Evolutionary conservation across 2,113 vertebrate genomes (phyloP), one percentile per base, ranked within the genome.

Genomic region (Corythaeola cristata): DNA sequence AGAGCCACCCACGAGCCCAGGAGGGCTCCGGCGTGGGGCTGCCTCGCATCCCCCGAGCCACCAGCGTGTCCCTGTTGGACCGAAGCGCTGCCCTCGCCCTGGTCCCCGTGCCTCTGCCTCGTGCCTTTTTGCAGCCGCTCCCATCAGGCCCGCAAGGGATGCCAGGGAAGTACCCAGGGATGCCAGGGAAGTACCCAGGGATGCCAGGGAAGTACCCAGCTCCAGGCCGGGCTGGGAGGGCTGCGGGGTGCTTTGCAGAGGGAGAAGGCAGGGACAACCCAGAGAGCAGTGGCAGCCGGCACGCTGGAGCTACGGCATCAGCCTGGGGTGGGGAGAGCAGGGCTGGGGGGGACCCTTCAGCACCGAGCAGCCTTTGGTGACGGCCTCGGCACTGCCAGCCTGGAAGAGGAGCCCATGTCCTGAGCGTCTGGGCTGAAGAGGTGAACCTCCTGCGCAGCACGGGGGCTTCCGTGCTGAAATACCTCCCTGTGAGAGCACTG

Each of bases 261-360:
- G 13, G 22, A 83, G 50, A 58, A 41, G 14, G 55, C 35, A 68
- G n/a, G 39, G 60, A 58, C 18, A 45, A 8, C 18, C 41, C 27
- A 19, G 53, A 59, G 82, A 55, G 41, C 41, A 44, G 41, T 69
- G 45, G 45, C 37, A 78, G 52, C 6, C 2, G 1, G 50, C 47
- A 78, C 0, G 0, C 53, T 3, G 2, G 59, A 88, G 49, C 24
- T 53, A 22, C 0, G 2, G 55, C 41, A 60, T 17, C 1, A 0
- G 2, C 28, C 32, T 59, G 50, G 19, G 44, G 0, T 4, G 32
- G 30, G 15, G 17, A 78, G 4, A 53, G 62, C 0, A 1, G 37
- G 27, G 39, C 59, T 9, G 45, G n/a, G 55, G 55, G 32, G 72
- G 45, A 28, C 20, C 8, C 68, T 19, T 27, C 30, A 8, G 67